phyloP scores from a whole-genome alignment of 2,797 vertebrate species.

The Silurus lanzhouensis region DNA sequence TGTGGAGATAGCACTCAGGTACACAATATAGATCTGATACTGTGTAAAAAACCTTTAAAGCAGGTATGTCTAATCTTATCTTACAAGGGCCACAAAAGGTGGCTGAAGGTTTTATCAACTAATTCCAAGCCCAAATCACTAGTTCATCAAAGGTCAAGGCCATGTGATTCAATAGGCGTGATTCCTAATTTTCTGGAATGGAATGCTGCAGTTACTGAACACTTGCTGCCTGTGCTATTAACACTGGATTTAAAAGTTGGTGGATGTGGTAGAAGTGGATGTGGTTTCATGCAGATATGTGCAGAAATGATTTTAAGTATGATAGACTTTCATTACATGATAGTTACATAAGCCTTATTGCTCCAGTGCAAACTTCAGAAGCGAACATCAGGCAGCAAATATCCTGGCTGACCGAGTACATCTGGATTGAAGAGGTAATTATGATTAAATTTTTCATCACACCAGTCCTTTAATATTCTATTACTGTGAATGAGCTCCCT shows the following conservation, averaged over 20 bases:
- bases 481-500: constrained; percentile 11
- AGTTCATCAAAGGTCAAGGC: background rate
- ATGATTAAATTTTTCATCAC: constrained; percentile 16
- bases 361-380: constrained; percentile 10
- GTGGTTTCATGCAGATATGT: background rate
- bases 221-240: background rate
- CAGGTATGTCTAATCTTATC: background rate
- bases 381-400: constrained; percentile 8
- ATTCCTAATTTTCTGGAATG: background rate
- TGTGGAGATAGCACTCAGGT: no score
- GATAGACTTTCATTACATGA: background rate
- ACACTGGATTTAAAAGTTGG: background rate
- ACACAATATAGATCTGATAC: no score
- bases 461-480: constrained; percentile 11
- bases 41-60: background rate
- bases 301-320: background rate
- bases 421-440: constrained; percentile 19
- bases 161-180: background rate
- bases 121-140: background rate
- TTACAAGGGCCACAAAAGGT: background rate
- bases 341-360: background rate
- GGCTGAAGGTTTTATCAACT: background rate
- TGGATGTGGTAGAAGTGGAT: background rate
- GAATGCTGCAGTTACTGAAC: background rate
- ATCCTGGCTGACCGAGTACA: background rate